Evolutionary conservation across 2,113 vertebrate species (phyloP).

Genomic region (Xiphophorus hellerii): DNA sequence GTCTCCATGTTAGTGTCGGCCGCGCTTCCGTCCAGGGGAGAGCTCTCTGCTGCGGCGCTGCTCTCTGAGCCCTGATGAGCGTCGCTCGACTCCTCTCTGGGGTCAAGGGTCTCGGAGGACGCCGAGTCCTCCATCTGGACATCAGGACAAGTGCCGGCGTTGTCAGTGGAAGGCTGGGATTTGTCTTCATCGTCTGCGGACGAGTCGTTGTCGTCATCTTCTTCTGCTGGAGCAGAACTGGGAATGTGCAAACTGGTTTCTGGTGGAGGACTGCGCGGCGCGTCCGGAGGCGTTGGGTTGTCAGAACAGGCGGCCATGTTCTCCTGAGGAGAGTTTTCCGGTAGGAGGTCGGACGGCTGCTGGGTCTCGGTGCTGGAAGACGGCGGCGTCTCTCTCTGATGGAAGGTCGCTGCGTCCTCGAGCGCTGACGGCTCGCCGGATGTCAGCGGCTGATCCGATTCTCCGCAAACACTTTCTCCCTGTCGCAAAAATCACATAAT

Average conservation of each 20-base stretch:
- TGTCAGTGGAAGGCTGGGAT: constrained; percentile 68
- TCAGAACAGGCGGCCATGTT: constrained; percentile 31
- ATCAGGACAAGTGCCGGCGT: constrained; percentile 52
- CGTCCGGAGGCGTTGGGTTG: constrained; percentile 37
- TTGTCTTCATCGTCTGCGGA: constrained; percentile 65
- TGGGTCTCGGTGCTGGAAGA: constrained; percentile 42
- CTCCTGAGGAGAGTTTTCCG: constrained; percentile 47
- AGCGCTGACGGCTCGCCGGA: constrained; percentile 32
- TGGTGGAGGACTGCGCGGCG: constrained; percentile 46
- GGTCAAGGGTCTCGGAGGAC: constrained; percentile 48
- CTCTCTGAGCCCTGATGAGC: constrained; percentile 37
- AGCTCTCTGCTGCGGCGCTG: constrained; percentile 62
- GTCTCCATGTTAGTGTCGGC: constrained; percentile 62
- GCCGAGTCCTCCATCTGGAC: constrained; percentile 51
- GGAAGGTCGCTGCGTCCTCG: constrained; percentile 30
- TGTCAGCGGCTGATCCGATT: constrained; percentile 43
- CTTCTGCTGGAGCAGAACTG: constrained; percentile 28
- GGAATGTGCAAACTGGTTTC: constrained; percentile 53
- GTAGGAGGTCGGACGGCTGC: constrained; percentile 38
- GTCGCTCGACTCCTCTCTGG: constrained; percentile 57
- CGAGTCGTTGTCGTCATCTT: constrained; percentile 20
- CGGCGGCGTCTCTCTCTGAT: constrained; percentile 34
- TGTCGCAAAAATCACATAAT: neutral
- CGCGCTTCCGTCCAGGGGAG: constrained; percentile 42
- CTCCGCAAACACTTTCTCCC: constrained; percentile 51